Percentiles rank a stretch among this genome's conserved stretches.
Evolutionary conservation across 2,797 vertebrate species (phyloP).

Genomic region (Chiloscyllium punctatum): DNA sequence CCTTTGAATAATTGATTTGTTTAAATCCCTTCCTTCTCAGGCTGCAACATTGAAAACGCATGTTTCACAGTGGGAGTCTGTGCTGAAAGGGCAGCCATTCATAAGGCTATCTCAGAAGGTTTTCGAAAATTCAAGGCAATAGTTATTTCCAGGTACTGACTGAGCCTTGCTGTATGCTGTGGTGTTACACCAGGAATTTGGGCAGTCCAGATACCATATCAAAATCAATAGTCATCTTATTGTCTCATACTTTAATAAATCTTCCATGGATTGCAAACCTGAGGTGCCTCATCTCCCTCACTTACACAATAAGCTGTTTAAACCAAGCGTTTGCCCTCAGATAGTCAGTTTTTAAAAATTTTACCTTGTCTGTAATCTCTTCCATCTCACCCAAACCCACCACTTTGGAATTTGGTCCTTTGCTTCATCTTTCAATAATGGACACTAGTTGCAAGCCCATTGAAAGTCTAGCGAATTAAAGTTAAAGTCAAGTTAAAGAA

Average conservation of each 20-base stretch:
- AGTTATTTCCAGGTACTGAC: constrained; percentile 71
- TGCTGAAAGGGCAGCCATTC: constrained; percentile 73
- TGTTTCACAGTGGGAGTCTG: constrained; percentile 72
- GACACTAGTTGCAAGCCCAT: neutral
- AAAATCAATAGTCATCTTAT: neutral
- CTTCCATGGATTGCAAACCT: neutral
- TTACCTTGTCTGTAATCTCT: neutral
- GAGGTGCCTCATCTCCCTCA: neutral
- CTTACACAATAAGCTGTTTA: neutral
- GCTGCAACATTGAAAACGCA: constrained; percentile 87
- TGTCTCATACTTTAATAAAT: neutral
- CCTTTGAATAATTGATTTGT: neutral
- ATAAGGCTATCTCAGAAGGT: constrained; percentile 80
- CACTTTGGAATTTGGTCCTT: neutral
- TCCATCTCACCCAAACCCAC: neutral
- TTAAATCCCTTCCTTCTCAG: constrained; percentile 51
- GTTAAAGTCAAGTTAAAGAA: too few relatives aligned
- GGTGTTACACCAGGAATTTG: neutral
- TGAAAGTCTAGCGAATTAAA: neutral
- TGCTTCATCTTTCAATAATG: neutral
- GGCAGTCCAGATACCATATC: neutral
- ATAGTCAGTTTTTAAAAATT: neutral
- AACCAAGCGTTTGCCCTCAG: neutral
- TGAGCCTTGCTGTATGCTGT: neutral
- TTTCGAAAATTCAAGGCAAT: constrained; percentile 73